phyloP scores from a whole-genome alignment of 2,113 vertebrate species.

The Meriones unguiculatus region DNA sequence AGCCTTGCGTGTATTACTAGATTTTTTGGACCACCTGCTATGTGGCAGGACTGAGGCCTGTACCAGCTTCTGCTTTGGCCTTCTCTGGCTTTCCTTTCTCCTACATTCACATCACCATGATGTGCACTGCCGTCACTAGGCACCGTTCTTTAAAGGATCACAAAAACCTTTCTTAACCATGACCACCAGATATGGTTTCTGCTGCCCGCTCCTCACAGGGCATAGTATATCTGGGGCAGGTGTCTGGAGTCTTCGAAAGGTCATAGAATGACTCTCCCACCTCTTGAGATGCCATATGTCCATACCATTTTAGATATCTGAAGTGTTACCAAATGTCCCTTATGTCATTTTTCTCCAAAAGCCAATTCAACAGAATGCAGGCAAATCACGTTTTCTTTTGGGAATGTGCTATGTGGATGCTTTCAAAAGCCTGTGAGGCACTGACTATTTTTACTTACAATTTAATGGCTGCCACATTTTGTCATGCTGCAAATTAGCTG shows the following conservation, averaged over 20 bases:
- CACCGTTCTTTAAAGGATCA: neutral
- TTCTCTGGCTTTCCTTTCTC: neutral
- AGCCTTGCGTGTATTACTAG: neutral
- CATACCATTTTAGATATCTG: slow-evolving; percentile 55
- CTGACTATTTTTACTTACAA: neutral
- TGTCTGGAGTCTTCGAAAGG: slow-evolving; percentile 44
- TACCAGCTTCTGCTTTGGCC: accelerated
- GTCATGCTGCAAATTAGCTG: neutral
- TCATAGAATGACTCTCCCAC: slow-evolving; percentile 46
- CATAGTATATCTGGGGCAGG: neutral
- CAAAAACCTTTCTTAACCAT: neutral
- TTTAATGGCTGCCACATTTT: neutral
- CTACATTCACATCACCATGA: accelerated
- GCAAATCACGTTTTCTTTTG: neutral
- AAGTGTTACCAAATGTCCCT: slow-evolving; percentile 78
- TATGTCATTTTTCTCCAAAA: slow-evolving; percentile 66
- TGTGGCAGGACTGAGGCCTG: neutral
- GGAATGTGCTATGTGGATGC: neutral
- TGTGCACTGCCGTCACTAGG: neutral
- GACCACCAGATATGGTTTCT: neutral
- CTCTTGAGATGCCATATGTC: slow-evolving; percentile 72
- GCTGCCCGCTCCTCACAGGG: neutral
- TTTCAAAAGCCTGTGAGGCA: slow-evolving; percentile 21
- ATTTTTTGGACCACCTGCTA: neutral
- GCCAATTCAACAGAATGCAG: slow-evolving; percentile 62